A percentile compares a stretch with the other conserved stretches of the same genome.
These are phyloP conservation scores for Aplysina aerophoba DNA, from an alignment of 37 sponge, comb jelly and placozoan genomes.

Conservation along the genomic window DNA sequence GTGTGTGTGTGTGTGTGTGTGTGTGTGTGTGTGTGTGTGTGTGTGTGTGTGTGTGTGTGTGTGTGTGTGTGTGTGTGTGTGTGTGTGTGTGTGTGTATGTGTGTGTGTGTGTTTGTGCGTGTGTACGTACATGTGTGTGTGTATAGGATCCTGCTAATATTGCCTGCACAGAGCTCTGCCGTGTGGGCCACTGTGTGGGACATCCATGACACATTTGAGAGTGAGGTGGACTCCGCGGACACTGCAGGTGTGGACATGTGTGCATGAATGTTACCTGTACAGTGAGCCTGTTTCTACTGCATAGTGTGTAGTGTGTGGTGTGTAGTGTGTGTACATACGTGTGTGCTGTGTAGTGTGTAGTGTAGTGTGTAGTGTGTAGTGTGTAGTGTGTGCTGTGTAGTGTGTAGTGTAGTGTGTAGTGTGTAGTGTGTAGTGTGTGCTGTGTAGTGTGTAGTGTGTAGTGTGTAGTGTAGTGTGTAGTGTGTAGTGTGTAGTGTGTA, in stretches of 20 bases:
- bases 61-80: background rate
- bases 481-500: too few species aligned
- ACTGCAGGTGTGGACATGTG: conserved; percentile 34
- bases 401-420: too few species aligned
- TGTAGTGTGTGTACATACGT: background rate
- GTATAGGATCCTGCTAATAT: background rate
- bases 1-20: conserved; percentile 11
- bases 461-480: too few species aligned
- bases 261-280: background rate
- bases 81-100: background rate
- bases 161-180: conserved; percentile 56
- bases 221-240: conserved; percentile 33
- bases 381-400: too few species aligned
- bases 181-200: conserved; percentile 88
- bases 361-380: too few species aligned
- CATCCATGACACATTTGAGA: conserved; percentile 89
- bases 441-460: too few species aligned
- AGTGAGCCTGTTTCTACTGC: background rate
- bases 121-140: conserved; percentile 14
- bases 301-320: background rate
- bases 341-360: background rate
- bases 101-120: conserved; percentile 32
- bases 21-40: background rate
- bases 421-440: too few species aligned
- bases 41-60: conserved; percentile 45